Conservation (phyloP, 1,140 invertebrate genomes). For the Pogonus chalceus region DNA sequence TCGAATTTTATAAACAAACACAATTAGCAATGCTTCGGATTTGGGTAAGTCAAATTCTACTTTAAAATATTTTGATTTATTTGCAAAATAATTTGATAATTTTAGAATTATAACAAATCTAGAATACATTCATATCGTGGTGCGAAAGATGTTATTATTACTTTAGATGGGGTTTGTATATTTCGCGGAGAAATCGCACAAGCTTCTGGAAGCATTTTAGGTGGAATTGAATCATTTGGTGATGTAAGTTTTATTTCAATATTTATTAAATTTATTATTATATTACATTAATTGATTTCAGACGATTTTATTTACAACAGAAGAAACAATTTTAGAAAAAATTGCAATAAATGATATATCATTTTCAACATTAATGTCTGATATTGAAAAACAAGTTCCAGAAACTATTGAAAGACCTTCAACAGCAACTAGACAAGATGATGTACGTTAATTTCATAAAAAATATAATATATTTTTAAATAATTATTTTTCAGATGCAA, state of each 20-base stretch:
- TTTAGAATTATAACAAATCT: conserved; percentile 80
- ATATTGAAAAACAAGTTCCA: conserved; percentile 28
- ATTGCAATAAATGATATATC: conserved; percentile 60
- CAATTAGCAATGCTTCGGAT: conserved; percentile 62
- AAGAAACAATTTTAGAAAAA: conserved; percentile 61
- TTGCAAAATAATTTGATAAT: conserved; percentile 16
- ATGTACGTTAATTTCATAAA: conserved; percentile 14
- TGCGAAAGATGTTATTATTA: conserved; percentile 58
- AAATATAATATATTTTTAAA: conserved; percentile 4
- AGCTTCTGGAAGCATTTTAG: conserved; percentile 60
- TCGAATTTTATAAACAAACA: conserved; percentile 46
- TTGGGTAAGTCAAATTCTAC: conserved; percentile 51
- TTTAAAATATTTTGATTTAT: conserved; percentile 13
- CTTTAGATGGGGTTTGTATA: conserved; percentile 53
- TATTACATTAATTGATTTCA: conserved; percentile 28
- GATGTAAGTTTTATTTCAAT: conserved; percentile 50
- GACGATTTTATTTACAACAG: conserved; percentile 74
- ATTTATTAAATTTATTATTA: conserved; percentile 9
- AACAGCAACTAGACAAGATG: conserved; percentile 39
- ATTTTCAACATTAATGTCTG: conserved; percentile 44
- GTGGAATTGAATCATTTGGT: conserved; percentile 60
- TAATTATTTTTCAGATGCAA: neutral
- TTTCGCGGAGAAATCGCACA: conserved; percentile 73
- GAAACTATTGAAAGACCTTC: conserved; percentile 41
- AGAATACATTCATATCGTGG: conserved; percentile 71